Base-by-base conservation (phyloP, 2,113 vertebrate species). In the Rutilus rutilus region DNA sequence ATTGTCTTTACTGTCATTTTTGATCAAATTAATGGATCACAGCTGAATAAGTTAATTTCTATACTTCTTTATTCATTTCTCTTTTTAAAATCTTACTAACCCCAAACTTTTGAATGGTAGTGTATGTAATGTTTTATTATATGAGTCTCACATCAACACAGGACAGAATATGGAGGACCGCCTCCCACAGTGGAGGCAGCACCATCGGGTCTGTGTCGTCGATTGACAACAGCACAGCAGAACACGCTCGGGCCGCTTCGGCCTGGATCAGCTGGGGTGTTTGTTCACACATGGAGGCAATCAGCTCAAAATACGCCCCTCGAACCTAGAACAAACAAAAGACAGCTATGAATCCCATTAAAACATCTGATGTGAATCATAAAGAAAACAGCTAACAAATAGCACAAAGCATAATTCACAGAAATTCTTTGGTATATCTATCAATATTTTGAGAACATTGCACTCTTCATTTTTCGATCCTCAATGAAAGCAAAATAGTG, bases 131-230 rank as follows among this genome's bases (percentile, higher is more conserved):
- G 5, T 36, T 33, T 19, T 9, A 33, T 21, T 36, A 21, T 4
- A 36, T 6, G 6, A 33, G 30, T 6, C 62, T 93, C 91, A 99
- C 98, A 90, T 97, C 94, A 87, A 98, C 33, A 10, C 94, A 96
- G 36, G 96, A 93, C 42, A 97, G 27, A 8, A 95, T 92, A 21
- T 97, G 95, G 50, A 99, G 97, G 0, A 97, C 96, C 10, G 97
- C 96, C 90, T 98, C 97, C 98, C 98, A 99, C 83, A 98, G 95
- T 23, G 97, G 92, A 0, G 96, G 96, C 87, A 99, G 95, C 71
- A 98, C 98, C 9, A 96, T 57, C 2, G 98, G 97, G 89, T 99
- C 98, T 0, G 95, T 96, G 92, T 99, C 98, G 0, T 98, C 97
- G 5, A 99, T 96, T 87, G 93, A 96, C 42, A 98, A 96, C 39